phyloP scores from a whole-genome alignment of 2,888 invertebrate species.

The Ceramica pisi region DNA sequence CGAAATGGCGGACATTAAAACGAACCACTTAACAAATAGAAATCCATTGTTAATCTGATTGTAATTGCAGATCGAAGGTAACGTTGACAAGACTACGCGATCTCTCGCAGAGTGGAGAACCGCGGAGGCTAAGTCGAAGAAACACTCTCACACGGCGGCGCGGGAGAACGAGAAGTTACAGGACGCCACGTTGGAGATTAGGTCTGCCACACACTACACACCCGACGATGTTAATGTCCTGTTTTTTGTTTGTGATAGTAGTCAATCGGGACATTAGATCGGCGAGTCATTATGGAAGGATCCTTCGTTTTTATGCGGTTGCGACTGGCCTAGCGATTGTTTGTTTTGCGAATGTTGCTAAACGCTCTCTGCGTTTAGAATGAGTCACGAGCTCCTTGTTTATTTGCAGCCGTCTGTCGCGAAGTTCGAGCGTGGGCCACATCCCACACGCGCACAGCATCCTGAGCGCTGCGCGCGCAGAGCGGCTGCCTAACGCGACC shows the following conservation, averaged over 20 bases:
- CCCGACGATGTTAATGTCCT: slow-evolving; percentile 70
- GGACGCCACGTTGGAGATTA: slow-evolving; percentile 91
- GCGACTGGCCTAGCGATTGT: slow-evolving; percentile 74
- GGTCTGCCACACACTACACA: slow-evolving; percentile 79
- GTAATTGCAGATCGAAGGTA: slow-evolving; percentile 91
- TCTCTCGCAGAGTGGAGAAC: slow-evolving; percentile 96
- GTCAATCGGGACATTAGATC: slow-evolving; percentile 53
- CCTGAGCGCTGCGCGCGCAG: slow-evolving; percentile 85
- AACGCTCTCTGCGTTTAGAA: slow-evolving; percentile 35
- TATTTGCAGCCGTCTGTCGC: slow-evolving; percentile 84
- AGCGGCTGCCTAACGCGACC: slow-evolving; percentile 77
- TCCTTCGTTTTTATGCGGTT: slow-evolving; percentile 77
- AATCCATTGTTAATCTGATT: slow-evolving; percentile 37
- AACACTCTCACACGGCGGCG: slow-evolving; percentile 96
- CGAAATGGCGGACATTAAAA: slow-evolving; percentile 10
- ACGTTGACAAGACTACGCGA: slow-evolving; percentile 96
- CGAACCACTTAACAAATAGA: not conserved
- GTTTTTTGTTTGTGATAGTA: slow-evolving; percentile 45
- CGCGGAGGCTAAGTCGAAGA: slow-evolving; percentile 97
- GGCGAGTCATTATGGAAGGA: slow-evolving; percentile 75
- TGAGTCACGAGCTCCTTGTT: slow-evolving; percentile 61
- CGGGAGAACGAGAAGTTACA: slow-evolving; percentile 98
- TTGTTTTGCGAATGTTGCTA: slow-evolving; percentile 71
- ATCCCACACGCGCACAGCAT: slow-evolving; percentile 89
- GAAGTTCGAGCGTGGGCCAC: slow-evolving; percentile 91